Percentiles rank a stretch among this genome's conserved stretches.
phyloP scores from a whole-genome alignment of 2,797 vertebrate genomes.

The Molossus alvarezi region DNA sequence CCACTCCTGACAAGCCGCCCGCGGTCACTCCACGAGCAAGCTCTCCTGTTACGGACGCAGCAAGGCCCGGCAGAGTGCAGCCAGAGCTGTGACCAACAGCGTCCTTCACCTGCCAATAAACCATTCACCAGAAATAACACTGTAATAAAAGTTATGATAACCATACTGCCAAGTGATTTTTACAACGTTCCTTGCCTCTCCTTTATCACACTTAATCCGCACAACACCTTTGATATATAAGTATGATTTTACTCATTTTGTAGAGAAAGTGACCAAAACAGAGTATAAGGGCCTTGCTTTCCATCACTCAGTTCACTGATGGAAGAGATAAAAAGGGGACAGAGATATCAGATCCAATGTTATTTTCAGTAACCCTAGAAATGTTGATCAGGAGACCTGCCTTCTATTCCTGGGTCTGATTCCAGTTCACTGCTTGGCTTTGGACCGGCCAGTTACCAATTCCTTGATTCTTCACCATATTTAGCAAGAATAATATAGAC shows the following conservation, averaged over 20 bases:
- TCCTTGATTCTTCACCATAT: neutral
- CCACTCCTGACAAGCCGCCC: neutral
- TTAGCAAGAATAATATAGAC: neutral
- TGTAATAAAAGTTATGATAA: slow-evolving; percentile 23
- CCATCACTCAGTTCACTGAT: slow-evolving; percentile 2
- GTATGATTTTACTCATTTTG: slow-evolving; percentile 29
- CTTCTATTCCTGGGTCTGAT: neutral
- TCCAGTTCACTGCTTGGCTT: neutral
- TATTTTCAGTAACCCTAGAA: slow-evolving; percentile 20
- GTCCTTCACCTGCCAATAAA: neutral
- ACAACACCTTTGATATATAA: neutral
- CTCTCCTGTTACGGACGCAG: neutral
- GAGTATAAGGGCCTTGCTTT: neutral
- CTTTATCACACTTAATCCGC: slow-evolving; percentile 34
- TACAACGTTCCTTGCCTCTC: neutral
- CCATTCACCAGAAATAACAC: slow-evolving; percentile 32
- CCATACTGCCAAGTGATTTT: slow-evolving; percentile 40
- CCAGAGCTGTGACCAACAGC: neutral
- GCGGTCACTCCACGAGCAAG: neutral
- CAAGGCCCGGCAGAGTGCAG: neutral
- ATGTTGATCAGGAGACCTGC: neutral
- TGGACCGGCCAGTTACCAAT: neutral
- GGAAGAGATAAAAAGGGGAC: neutral
- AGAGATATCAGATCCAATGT: slow-evolving; percentile 6
- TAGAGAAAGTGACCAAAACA: neutral